Base-by-base conservation (phyloP, 2,113 vertebrate genomes). In the Clarias magur region DNA sequence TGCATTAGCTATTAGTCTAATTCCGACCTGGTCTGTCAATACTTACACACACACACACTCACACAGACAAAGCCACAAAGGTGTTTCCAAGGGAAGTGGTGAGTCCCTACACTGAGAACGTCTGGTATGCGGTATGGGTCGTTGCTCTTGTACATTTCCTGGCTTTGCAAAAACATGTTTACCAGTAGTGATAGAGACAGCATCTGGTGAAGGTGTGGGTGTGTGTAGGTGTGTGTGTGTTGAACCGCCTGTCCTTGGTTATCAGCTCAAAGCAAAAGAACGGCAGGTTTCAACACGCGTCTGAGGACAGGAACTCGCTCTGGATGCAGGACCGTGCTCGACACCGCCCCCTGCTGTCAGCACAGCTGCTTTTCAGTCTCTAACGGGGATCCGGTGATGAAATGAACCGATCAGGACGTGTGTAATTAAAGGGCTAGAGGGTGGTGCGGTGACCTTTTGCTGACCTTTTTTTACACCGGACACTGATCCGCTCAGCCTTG, bases 11-110 rank as follows among this genome's bases (percentile, higher is more conserved):
- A 23, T 42, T 42, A 73, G 38, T 21, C 17, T 80, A 59, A 80
- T 80, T 87, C 70, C 59, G 15, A 53, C 75, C 59, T 68, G 85
- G 25, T 60, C 19, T 62, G 48, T 48, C 54, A 11, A 80, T 27
- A 38, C 59, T 72, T 21, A 84, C 62, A 79, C 57, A 73, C 57
- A 59, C 62, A 60, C 75, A 62, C 76, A 63, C 81, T 42, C 72
- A 86, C 63, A 68, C 54, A 59, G 63, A 56, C 63, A 87, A 7
- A 63, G 63, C 75, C 68, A 70, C 56, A 84, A 89, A 91, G 83
- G 88, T 86, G 82, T 88, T 89, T 89, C 84, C 88, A 86, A 63
- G 82, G 86, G 86, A 91, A 91, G 70, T 62, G 57, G 63, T 59
- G 72, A n/a, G 30, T 75, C 48, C 10, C n/a, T 76, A 67, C 68